Base-by-base conservation (phyloP, 2,113 vertebrate species). In the Chamaetylas fuelleborni region DNA sequence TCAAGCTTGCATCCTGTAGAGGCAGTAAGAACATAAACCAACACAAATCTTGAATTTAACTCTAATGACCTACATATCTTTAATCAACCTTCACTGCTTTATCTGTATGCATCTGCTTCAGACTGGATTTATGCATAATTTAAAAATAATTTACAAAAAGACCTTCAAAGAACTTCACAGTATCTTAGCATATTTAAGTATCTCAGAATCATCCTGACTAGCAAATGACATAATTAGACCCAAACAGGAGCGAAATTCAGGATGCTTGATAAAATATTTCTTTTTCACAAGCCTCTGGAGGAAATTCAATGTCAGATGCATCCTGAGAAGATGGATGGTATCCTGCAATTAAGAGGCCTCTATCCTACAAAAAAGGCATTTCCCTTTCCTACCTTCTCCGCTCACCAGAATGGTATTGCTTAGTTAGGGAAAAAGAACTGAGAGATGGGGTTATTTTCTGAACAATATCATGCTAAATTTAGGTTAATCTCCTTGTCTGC, bases 261-360 rank as follows among this genome's bases (percentile, higher is more conserved):
- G 93, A 94, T 74, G 72, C 60, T 43, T 65, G 81, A 85, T 84
- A 73, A 92, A 93, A 77, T 74, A 86, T 29, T 80, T 76, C 47
- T 93, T 89, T 95, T 95, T 91, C 81, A 69, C 33, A 82, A 36
- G 45, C 26, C n/a, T 45, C 67, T 66, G 60, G 86, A 97, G 95
- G 92, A 97, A 97, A 96, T 86, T 45, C 42, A 71, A 14, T 65
- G 94, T 96, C 93, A 88, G 50, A 64, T 13, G 40, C 86, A 93
- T 88, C 88, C 93, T 64, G 83, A 87, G 54, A 93, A 83, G 91
- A 96, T 89, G 78, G 74, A 97, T 95, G 54, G 53, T 58, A 95
- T 96, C 94, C 96, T 95, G 95, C 64, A 71, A 81, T 72, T 92
- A 62, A n/a, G 50, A 82, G 25, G 72, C 51, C 15, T 62, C 82